Conservation (phyloP, 2,797 vertebrate species). For the Atherinosoma microstoma region DNA sequence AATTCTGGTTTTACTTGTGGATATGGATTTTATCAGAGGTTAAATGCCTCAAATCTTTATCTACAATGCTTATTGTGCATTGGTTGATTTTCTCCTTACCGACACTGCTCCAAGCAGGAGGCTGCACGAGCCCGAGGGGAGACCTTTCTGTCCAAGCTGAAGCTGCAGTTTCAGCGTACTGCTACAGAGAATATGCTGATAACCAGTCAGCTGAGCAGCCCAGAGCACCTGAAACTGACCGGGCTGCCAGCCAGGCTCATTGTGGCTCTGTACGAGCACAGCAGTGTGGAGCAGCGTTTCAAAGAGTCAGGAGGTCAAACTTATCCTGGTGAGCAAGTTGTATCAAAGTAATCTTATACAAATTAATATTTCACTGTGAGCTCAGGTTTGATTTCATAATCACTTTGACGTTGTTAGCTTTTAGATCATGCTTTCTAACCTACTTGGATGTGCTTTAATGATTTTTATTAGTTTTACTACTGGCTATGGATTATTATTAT, state of each 20-base stretch:
- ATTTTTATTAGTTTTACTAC: background rate
- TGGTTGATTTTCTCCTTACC: background rate
- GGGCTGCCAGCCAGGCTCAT: slow-evolving; percentile 90
- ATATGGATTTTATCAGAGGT: background rate
- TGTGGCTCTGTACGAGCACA: slow-evolving; percentile 89
- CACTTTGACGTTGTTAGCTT: background rate
- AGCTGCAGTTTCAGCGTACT: slow-evolving; percentile 87
- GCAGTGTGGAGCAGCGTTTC: slow-evolving; percentile 87
- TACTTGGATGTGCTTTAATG: background rate
- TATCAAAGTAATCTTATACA: background rate
- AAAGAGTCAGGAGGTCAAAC: slow-evolving; percentile 79
- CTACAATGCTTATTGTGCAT: background rate
- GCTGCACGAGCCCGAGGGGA: slow-evolving; percentile 78
- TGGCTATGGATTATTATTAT: background rate
- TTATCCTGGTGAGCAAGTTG: slow-evolving; percentile 86
- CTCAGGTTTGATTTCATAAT: background rate
- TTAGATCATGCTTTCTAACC: background rate
- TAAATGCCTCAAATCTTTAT: background rate
- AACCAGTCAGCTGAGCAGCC: slow-evolving; percentile 79
- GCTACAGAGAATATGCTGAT: slow-evolving; percentile 91
- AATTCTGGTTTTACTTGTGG: background rate
- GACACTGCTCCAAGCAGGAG: slow-evolving; percentile 61
- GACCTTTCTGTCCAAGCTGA: slow-evolving; percentile 87
- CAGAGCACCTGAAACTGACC: slow-evolving; percentile 84
- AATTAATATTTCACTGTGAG: background rate